Evolutionary conservation across 2,888 invertebrate species (phyloP).

Genomic region (Phania funesta): DNA sequence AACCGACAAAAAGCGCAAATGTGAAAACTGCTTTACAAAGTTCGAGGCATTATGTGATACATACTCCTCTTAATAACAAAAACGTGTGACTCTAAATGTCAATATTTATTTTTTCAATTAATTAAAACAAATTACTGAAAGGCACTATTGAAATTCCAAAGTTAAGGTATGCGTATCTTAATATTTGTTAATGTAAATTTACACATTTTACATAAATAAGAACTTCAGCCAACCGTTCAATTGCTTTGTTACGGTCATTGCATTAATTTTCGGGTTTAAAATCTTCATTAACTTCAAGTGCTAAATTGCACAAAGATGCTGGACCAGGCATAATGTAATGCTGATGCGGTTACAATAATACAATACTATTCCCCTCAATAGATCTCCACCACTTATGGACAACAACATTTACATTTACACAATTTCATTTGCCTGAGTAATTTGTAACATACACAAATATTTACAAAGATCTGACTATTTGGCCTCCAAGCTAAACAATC

Average conservation of each 20-base stretch:
- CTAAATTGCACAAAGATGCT: conserved; percentile 19
- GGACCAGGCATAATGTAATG: conserved; percentile 11
- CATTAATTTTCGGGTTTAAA: conserved; percentile 36
- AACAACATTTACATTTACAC: not conserved
- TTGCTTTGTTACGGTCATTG: conserved; percentile 60
- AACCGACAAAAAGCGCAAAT: no score
- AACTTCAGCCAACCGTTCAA: conserved; percentile 59
- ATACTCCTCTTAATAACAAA: no score
- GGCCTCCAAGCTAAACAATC: conserved; percentile 61
- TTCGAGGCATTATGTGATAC: no score
- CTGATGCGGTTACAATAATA: conserved; percentile 59
- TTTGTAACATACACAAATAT: conserved; percentile 28
- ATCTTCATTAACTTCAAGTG: conserved; percentile 33
- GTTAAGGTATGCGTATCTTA: not conserved
- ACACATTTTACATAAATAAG: conserved; percentile 10
- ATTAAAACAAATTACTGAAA: not conserved
- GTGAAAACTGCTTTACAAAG: no score
- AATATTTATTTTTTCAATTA: not conserved
- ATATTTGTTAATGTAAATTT: not conserved
- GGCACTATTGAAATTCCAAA: not conserved
- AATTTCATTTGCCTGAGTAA: conserved; percentile 15
- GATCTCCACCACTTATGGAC: not conserved
- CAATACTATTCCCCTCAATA: conserved; percentile 25
- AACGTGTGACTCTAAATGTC: no score
- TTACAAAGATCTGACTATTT: conserved; percentile 45